These are phyloP conservation scores for Clivina fossor DNA, from an alignment of 2,888 invertebrate species.

Conservation along the genomic window DNA sequence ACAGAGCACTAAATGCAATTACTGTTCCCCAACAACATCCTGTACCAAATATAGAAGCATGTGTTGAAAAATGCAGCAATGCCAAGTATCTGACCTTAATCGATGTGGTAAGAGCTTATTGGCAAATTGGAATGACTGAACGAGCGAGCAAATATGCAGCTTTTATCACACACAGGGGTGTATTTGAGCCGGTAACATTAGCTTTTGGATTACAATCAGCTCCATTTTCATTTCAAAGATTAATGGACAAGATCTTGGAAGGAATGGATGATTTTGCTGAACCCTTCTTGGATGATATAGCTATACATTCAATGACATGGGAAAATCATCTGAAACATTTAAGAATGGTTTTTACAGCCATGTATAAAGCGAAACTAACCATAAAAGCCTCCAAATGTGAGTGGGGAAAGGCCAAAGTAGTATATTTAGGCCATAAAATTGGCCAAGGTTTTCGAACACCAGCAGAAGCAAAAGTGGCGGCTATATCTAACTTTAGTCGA, in stretches of 20 bases:
- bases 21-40: slow-evolving; percentile 17
- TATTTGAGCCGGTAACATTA: slow-evolving; percentile 8
- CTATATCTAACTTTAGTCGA: slow-evolving; percentile 1
- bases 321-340: slow-evolving; percentile 14
- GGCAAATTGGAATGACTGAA: slow-evolving; percentile 14
- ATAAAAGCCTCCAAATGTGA: slow-evolving; percentile 17
- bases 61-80: slow-evolving; percentile 4
- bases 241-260: slow-evolving; percentile 1
- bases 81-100: slow-evolving; percentile 9
- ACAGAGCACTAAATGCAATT: slow-evolving; percentile 4
- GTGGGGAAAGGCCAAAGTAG: slow-evolving; percentile 4
- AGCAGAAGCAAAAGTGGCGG: slow-evolving; percentile 6
- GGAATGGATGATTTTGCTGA: slow-evolving; percentile 4
- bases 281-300: slow-evolving; percentile 11
- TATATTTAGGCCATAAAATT: slow-evolving; percentile 7
- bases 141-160: slow-evolving; percentile 1
- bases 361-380: slow-evolving; percentile 5
- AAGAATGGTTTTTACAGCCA: not conserved
- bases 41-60: slow-evolving; percentile 10
- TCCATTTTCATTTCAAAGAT: not conserved
- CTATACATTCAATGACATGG: slow-evolving; percentile 3
- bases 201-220: slow-evolving; percentile 11
- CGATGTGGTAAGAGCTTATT: slow-evolving; percentile 11
- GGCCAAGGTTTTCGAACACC: slow-evolving; percentile 15
- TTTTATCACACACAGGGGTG: not conserved